Conservation (phyloP, 2,888 invertebrate genomes). For the Sylvicola fuscatus region DNA sequence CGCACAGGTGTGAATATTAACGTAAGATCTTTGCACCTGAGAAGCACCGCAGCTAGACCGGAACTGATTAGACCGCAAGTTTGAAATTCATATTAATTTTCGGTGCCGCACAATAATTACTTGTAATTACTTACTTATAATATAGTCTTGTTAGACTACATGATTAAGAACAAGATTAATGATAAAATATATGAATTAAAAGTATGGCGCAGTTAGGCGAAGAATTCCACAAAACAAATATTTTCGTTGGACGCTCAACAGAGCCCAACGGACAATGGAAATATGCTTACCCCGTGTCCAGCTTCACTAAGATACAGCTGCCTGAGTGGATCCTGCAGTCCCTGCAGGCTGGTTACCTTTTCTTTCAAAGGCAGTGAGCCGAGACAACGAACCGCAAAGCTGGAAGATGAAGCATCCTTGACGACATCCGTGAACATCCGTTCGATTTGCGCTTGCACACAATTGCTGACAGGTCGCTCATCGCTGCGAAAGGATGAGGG, state of each 20-base stretch:
- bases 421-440: conserved; percentile 63
- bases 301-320: conserved; percentile 37
- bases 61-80: no score
- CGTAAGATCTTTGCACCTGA: no score
- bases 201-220: neutral
- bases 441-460: conserved; percentile 71
- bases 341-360: conserved; percentile 63
- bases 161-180: no score
- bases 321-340: conserved; percentile 59
- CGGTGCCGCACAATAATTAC: no score
- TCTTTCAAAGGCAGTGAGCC: conserved; percentile 59
- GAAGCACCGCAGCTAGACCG: no score
- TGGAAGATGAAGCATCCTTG: conserved; percentile 35
- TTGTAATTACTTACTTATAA: no score
- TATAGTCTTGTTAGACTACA: no score
- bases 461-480: conserved; percentile 34
- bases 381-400: conserved; percentile 58
- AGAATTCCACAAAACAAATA: neutral
- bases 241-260: neutral
- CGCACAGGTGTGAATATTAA: no score
- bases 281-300: conserved; percentile 16
- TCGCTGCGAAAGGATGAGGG: conserved; percentile 1
- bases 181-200: no score
- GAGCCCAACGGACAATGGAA: no score
- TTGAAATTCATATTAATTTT: no score